Evolutionary conservation across 2,113 vertebrate genomes (phyloP).

Genomic region (Megaleporinus macrocephalus): DNA sequence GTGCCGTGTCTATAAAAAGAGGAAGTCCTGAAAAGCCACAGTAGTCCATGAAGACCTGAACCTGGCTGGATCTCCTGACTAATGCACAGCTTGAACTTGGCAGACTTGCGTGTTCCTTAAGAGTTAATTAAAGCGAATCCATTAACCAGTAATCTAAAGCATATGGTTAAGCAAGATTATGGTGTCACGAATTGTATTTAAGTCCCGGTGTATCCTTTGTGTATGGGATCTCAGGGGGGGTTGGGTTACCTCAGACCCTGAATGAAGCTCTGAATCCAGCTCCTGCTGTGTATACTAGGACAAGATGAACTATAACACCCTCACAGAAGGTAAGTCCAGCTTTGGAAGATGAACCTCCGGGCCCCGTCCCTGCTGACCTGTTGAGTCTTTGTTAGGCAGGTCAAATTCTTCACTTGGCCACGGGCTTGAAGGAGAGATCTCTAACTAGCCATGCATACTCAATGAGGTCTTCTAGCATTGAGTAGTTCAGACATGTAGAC

Average conservation of each 20-base stretch:
- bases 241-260: not conserved
- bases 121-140: slow-evolving; percentile 34
- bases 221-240: not conserved
- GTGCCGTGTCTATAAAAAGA: no score
- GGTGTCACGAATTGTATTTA: slow-evolving; percentile 10
- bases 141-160: slow-evolving; percentile 40
- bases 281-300: not conserved
- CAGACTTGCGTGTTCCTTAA: slow-evolving; percentile 14
- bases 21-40: no score
- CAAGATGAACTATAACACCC: not conserved
- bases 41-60: not conserved
- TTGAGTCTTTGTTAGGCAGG: slow-evolving; percentile 20
- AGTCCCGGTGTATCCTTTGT: slow-evolving; percentile 7
- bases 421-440: not conserved
- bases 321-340: not conserved
- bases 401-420: slow-evolving; percentile 24
- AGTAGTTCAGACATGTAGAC: slow-evolving; percentile 1
- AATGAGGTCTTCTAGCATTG: slow-evolving; percentile 18
- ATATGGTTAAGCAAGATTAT: slow-evolving; percentile 35
- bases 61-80: not conserved
- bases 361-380: slow-evolving; percentile 17
- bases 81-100: slow-evolving; percentile 24
- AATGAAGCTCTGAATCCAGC: slow-evolving; percentile 3
- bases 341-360: slow-evolving; percentile 23
- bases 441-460: not conserved